A percentile compares a stretch with the other conserved stretches of the same genome.
Conservation (phyloP, 1,140 invertebrate species). For the Drosophila tani region DNA sequence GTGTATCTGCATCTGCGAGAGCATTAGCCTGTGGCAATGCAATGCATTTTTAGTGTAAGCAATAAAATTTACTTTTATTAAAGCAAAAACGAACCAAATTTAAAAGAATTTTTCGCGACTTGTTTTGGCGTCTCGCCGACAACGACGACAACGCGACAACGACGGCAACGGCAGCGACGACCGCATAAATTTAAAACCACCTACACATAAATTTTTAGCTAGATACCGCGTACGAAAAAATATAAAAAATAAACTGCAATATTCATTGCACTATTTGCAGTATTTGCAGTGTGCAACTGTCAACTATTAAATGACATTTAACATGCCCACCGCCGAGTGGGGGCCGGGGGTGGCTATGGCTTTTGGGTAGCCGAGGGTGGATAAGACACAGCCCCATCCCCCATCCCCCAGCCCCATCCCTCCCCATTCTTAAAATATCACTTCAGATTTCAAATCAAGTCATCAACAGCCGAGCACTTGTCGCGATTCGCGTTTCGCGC, state of each 20-base stretch:
- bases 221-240: slow-evolving; percentile 34
- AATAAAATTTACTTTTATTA: slow-evolving; percentile 83
- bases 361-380: slow-evolving; percentile 7
- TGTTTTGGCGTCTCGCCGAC: slow-evolving; percentile 68
- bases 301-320: slow-evolving; percentile 84
- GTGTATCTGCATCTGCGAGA: slow-evolving; percentile 20
- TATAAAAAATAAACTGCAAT: slow-evolving; percentile 71
- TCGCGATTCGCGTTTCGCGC: not conserved
- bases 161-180: slow-evolving; percentile 74
- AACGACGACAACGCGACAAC: slow-evolving; percentile 59
- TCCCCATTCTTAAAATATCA: slow-evolving; percentile 78
- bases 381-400: slow-evolving; percentile 9
- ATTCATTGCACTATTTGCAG: slow-evolving; percentile 59
- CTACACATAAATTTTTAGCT: slow-evolving; percentile 67
- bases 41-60: slow-evolving; percentile 73
- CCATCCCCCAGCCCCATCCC: not conserved
- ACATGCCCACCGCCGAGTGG: slow-evolving; percentile 70
- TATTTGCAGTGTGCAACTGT: slow-evolving; percentile 75
- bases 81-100: slow-evolving; percentile 81
- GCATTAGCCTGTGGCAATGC: slow-evolving; percentile 29
- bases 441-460: slow-evolving; percentile 82
- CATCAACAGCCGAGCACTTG: slow-evolving; percentile 51
- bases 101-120: slow-evolving; percentile 80
- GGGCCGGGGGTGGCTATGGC: not conserved
- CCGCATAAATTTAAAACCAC: slow-evolving; percentile 77